Base-by-base conservation (phyloP, 2,888 invertebrate species). In the Oligia latruncula region DNA sequence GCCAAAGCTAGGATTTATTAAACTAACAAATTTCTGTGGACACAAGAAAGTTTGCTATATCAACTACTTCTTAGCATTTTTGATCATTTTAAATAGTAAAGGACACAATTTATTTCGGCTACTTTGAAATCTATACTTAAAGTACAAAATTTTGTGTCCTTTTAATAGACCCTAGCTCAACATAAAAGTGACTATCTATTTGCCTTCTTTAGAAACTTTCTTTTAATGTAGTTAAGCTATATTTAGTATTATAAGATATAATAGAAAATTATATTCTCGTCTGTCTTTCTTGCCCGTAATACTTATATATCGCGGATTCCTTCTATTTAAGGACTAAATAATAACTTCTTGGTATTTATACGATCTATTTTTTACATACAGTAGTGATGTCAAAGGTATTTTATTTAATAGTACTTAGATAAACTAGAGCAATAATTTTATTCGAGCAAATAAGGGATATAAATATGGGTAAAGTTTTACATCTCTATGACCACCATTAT, bases 341-440 rank as follows among this genome's bases (percentile, higher is more conserved):
- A 85, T 84, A 85, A 87, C 85, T 79, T 79, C 88, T 85, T 85
- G 85, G 55, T 85, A 80, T 84, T 72, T 84, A 85, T 87, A 85
- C 23, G 64, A 76, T 68, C 52, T 78, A 77, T 80, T 84, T 85
- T 55, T 73, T 71, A 84, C 76, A 87, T 80, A 84, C 77, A 75
- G 60, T 84, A 71, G 68, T 55, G 43, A 75, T 62, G 58, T 62
- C 60, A 58, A 76, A 84, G 29, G 79, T 84, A 84, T 83, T 84
- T 77, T 84, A 78, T 76, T 76, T 55, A 72, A 84, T 87, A 85
- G 79, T 72, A 15, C 67, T 74, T 85, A 85, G 58, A 75, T 77
- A 73, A 74, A 75, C 2, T 87, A 75, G 71, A 84, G 85, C 88
- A 85, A 87, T 85, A 87, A 87, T 75, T 74, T 79, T 80, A 75